Base-by-base conservation (phyloP, 2,113 vertebrate species). In the Pycnonotus jocosus region DNA sequence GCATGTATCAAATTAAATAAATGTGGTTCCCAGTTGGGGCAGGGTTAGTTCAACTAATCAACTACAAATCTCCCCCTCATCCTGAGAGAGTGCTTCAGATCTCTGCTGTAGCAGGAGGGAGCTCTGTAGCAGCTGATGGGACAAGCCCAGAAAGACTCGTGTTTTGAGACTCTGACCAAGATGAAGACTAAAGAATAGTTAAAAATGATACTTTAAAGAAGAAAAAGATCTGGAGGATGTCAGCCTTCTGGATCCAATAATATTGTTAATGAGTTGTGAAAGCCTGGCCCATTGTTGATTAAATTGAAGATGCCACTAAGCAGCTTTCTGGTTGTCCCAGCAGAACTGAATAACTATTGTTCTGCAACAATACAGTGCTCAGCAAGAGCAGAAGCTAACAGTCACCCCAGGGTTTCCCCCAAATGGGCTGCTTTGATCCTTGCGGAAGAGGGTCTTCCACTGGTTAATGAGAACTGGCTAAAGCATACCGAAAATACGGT, bases 311-410 rank as follows among this genome's bases (percentile, higher is more conserved):
- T 94, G 82, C 92, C 64, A 78, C 91, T 66, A 77, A 92, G 80
- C 68, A 92, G 86, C 64, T 93, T 95, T 94, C 88, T 94, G 88
- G 60, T 93, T 88, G 83, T 95, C 92, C 76, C 71, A 92, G 86
- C 71, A 90, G 91, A 95, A 78, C 80, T 83, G 86, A 96, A 68
- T 93, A 83, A 77, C 88, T 90, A 95, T 97, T 95, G 91, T 97
- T 97, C 86, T 38, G 27, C 69, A 90, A 93, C 94, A 97, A 95
- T 93, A 8, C 58, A 54, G 71, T 0, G 19, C 92, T 92, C 88
- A 78, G 95, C 82, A 77, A 94, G 88, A 90, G 90, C 90, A 78
- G 86, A 62, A 60, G 70, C 70, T 53, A 40, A 37, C 28, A 42
- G 37, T 72, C 50, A 82, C 79, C 74, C 45, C 50, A 66, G 79